phyloP scores from a whole-genome alignment of 1,140 invertebrate genomes.

The Drosophila lacertosa region DNA sequence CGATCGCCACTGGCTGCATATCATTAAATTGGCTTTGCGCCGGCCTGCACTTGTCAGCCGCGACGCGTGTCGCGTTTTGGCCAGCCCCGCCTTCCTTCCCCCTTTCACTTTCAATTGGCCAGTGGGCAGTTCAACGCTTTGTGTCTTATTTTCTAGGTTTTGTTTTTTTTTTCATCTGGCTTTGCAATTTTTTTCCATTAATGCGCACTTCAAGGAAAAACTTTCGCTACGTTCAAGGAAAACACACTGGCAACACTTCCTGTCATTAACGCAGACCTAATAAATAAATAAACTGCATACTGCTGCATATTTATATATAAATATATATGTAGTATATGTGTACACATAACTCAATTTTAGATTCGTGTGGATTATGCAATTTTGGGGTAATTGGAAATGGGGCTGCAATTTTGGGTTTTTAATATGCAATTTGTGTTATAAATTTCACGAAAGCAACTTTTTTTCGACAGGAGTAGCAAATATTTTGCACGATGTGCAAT shows the following conservation, averaged over 20 bases:
- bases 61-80: not conserved
- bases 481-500: not conserved
- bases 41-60: slow-evolving; percentile 25
- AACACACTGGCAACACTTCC: slow-evolving; percentile 45
- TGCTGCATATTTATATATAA: slow-evolving; percentile 7
- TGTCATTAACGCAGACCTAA: slow-evolving; percentile 62
- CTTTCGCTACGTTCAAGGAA: slow-evolving; percentile 61
- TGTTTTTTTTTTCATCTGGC: slow-evolving; percentile 15
- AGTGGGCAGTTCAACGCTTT: slow-evolving; percentile 51
- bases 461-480: not conserved
- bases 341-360: not conserved
- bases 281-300: slow-evolving; percentile 2
- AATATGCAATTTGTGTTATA: not conserved
- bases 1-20: slow-evolving; percentile 21
- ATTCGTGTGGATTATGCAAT: slow-evolving; percentile 17
- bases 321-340: too few species aligned
- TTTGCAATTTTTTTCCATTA: slow-evolving; percentile 60
- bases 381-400: slow-evolving; percentile 30
- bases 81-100: slow-evolving; percentile 32
- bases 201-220: slow-evolving; percentile 66
- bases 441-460: not conserved
- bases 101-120: slow-evolving; percentile 72
- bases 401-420: not conserved
- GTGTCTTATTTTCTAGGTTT: slow-evolving; percentile 23
- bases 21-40: slow-evolving; percentile 17